phyloP scores from a whole-genome alignment of 2,113 vertebrate species.

The Leptobrachium leishanense region DNA sequence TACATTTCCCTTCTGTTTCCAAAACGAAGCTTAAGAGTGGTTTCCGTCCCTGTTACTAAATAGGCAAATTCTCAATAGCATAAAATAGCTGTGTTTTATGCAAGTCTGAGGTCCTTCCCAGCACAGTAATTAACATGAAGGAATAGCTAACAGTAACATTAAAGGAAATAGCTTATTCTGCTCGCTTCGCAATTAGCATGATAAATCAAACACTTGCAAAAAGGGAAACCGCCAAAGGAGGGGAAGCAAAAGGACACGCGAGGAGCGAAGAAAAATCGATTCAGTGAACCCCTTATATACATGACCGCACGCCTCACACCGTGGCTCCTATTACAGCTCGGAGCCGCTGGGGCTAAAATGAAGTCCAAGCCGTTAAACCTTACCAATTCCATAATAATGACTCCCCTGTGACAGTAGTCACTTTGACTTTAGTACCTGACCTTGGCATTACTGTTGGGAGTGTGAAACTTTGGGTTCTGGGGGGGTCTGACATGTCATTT shows the following conservation, averaged over 20 bases:
- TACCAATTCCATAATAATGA: no score
- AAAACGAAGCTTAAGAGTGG: constrained; percentile 12
- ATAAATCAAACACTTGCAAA: constrained; percentile 34
- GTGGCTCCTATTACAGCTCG: no score
- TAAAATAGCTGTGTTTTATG: constrained; percentile 27
- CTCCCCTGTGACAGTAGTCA: no score
- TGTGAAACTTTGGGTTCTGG: no score
- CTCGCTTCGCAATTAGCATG: constrained; percentile 25
- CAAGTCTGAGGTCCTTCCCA: constrained; percentile 28
- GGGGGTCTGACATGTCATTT: no score
- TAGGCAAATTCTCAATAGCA: constrained; percentile 21
- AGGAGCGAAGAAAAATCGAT: no score
- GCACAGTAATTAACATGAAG: constrained; percentile 36
- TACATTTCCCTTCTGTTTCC: constrained; percentile 10
- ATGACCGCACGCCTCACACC: no score
- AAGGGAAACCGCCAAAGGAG: not conserved
- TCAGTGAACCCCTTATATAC: no score
- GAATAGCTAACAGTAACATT: constrained; percentile 35
- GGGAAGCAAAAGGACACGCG: not conserved
- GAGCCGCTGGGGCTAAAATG: no score
- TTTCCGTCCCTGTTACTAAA: constrained; percentile 27
- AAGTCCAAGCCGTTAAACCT: no score
- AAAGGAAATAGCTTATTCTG: constrained; percentile 21
- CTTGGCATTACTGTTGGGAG: no score
- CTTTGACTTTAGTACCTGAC: no score